Conservation (phyloP, 2,113 vertebrate species). For the Todiramphus saurophagus region DNA sequence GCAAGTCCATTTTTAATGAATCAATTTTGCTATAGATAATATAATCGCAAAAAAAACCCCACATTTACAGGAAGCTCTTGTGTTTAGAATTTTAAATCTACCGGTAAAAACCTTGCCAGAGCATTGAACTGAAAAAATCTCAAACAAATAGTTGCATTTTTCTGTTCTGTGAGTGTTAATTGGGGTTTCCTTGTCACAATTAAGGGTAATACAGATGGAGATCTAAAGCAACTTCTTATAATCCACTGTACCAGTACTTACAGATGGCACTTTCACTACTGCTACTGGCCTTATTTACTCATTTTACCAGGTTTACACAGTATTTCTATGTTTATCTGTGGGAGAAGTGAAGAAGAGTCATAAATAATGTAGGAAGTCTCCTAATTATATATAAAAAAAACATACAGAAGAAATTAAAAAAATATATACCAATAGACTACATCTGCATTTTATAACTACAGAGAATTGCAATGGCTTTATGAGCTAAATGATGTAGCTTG, state of each 20-base stretch:
- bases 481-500: conserved; percentile 37
- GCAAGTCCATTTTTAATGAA: conserved; percentile 65
- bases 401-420: background rate
- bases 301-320: background rate
- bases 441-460: conserved; percentile 10
- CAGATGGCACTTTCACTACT: conserved; percentile 8
- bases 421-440: background rate
- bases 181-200: conserved; percentile 39
- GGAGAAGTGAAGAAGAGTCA: conserved; percentile 10
- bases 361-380: background rate
- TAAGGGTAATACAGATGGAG: conserved; percentile 41
- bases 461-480: conserved; percentile 27
- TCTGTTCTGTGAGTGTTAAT: conserved; percentile 34
- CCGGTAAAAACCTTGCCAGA: background rate
- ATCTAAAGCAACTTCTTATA: conserved; percentile 19
- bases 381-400: conserved; percentile 15
- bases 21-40: conserved; percentile 60
- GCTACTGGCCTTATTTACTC: conserved; percentile 12
- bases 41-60: conserved; percentile 56
- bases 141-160: background rate
- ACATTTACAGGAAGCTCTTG: conserved; percentile 60
- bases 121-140: background rate
- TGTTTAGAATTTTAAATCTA: conserved; percentile 66
- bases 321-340: conserved; percentile 12
- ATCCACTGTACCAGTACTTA: background rate